Evolutionary conservation across 53 echinoderm and acorn worm genomes (phyloP).

Genomic region (Stichopus horrens): DNA sequence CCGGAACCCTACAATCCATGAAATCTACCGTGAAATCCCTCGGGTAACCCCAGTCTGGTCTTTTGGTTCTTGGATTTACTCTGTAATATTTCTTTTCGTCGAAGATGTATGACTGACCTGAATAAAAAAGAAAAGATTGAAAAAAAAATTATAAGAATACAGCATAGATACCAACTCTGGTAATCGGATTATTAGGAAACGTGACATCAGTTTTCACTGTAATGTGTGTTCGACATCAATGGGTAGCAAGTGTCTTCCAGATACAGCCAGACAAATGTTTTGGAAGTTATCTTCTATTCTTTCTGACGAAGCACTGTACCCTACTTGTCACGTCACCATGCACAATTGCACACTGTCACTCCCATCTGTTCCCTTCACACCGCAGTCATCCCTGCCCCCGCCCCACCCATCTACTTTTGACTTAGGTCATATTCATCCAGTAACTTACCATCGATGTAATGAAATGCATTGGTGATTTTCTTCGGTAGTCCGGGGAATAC

Average conservation of each 20-base stretch:
- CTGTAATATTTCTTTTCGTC: slow-evolving; percentile 62
- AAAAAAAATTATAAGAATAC: background rate
- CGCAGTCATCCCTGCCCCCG: background rate
- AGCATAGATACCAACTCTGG: too few relatives aligned
- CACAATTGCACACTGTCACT: background rate
- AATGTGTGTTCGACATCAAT: too few relatives aligned
- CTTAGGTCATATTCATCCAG: background rate
- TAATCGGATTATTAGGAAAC: too few relatives aligned
- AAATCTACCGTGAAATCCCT: slow-evolving; percentile 67
- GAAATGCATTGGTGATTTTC: slow-evolving; percentile 57
- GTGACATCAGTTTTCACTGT: too few relatives aligned
- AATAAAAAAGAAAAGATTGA: background rate
- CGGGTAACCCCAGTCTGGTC: slow-evolving; percentile 74
- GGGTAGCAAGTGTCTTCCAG: too few relatives aligned
- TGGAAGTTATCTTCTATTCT: too few relatives aligned
- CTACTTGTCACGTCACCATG: too few relatives aligned
- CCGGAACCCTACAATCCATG: slow-evolving; percentile 55
- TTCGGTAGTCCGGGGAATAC: slow-evolving; percentile 60
- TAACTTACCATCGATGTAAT: slow-evolving; percentile 55
- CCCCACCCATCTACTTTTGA: background rate
- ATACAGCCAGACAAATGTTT: too few relatives aligned
- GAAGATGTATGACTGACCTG: slow-evolving; percentile 31
- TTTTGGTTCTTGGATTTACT: slow-evolving; percentile 55
- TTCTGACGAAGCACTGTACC: too few relatives aligned
- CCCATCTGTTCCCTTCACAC: background rate